Base-by-base conservation (phyloP, 2,888 invertebrate genomes). In the Onchidella celtica region DNA sequence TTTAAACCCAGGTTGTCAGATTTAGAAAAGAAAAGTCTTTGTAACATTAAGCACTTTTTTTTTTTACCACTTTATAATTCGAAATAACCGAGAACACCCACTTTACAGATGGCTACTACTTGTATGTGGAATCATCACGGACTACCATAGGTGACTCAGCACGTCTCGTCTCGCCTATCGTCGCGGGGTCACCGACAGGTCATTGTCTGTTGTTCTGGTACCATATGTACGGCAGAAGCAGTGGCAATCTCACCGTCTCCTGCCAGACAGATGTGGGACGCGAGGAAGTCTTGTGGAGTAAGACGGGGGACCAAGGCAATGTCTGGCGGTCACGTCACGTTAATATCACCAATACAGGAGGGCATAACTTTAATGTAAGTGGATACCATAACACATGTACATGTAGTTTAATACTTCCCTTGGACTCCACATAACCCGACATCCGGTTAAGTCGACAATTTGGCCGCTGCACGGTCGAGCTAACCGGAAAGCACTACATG, bases 141-240 rank as follows among this genome's bases (percentile, higher is more conserved):
- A 77, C 80, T 3, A 63, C 32, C 27, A 32, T 66, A 2, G 68
- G 69, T 21, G 80, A 84, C 9, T 72, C 69, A 27, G 84, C 83
- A 0, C 80, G 83, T 3, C 84, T 90, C 1, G 66, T 84, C 14
- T 89, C 88, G 1, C 86, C 87, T 0, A 79, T 57, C 6, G 79
- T 89, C 57, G 29, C 40, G 1, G 66, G 85, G 9, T 79, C 78
- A 2, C 32, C 77, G 3, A 17, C 75, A 1, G 87, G 86, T 1
- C 86, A 88, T 69, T 89, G 89, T 59, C 77, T 89, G 17, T 74
- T 82, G 34, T 86, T 88, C 74, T 88, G 87, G 86, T 89, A 89
- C 61, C 87, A 85, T 75, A 89, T 89, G 89, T 87, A 85, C 68
- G 89, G 89, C 0, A 65, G 34, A 1, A 83, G 85, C 47, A 82